Percentiles rank a stretch among this genome's conserved stretches.
Conservation (phyloP, 2,797 vertebrate genomes). For the Triplophysa yarkandensis region DNA sequence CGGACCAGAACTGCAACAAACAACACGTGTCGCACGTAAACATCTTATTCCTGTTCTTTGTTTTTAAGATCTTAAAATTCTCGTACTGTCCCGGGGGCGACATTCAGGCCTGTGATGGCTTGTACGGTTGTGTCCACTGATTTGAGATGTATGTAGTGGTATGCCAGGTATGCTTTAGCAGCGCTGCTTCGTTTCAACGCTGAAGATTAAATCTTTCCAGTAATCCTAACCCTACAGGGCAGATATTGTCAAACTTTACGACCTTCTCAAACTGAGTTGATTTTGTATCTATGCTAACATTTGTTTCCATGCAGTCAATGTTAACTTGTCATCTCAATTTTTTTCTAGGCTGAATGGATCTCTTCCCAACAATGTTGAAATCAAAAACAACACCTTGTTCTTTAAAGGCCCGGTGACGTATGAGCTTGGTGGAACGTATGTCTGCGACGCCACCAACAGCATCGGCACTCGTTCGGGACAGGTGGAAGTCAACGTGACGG, state of each 20-base stretch:
- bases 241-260: neutral
- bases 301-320: neutral
- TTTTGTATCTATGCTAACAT: neutral
- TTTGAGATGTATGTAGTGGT: constrained; percentile 49
- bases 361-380: constrained; percentile 87
- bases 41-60: neutral
- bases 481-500: constrained; percentile 97
- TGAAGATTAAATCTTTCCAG: constrained; percentile 53
- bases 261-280: neutral
- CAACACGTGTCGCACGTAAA: neutral
- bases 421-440: constrained; percentile 87
- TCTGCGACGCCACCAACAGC: constrained; percentile 92
- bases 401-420: constrained; percentile 90
- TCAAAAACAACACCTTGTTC: constrained; percentile 93
- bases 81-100: constrained; percentile 20
- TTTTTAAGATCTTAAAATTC: constrained; percentile 11
- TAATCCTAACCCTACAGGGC: constrained; percentile 17
- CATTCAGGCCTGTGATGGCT: constrained; percentile 37
- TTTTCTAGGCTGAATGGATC: constrained; percentile 84
- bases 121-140: neutral
- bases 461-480: constrained; percentile 90
- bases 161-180: constrained; percentile 62
- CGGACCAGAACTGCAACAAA: constrained; percentile 21
- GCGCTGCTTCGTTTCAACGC: constrained; percentile 54
- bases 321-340: neutral